Base-by-base conservation (phyloP, 2,888 invertebrate species). In the Pyrrhia umbra region DNA sequence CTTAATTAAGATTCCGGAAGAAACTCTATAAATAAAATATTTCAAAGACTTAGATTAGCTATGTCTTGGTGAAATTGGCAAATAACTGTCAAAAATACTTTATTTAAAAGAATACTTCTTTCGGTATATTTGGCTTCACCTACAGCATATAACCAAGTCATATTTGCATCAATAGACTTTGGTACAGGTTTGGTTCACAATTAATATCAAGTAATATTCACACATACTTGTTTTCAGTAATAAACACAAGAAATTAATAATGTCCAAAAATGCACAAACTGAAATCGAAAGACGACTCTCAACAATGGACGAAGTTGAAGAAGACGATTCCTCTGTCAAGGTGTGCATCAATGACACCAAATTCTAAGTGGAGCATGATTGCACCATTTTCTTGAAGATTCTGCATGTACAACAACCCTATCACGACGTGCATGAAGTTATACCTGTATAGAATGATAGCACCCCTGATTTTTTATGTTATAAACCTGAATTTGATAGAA, bases 271-370 rank as follows among this genome's bases (percentile, higher is more conserved):
- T 75, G 96, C 96, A 80, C 95, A 95, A 87, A 92, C 95, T 0
- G 95, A 96, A 81, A 91, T 95, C 27, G 96, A 96, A 78, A 95
- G 96, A 82, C 96, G 98, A 70, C 94, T 98, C 42, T 97, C 98
- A 21, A 97, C 97, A 30, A 98, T 98, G 98, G 96, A 96, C 69
- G 98, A 98, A 90, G 97, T 97, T 71, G 98, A 98, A 77, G 97
- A 97, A 88, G 97, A 97, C 77, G 97, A 97, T 80, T 96, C 96
- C 64, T 89, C 90, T 39, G 71, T 89, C 75, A 95, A 95, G 95
- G 95, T 95, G 90, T 92, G 94, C 90, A 86, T 90, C 81, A 89
- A 85, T 78, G 94, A 94, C 87, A 95, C 95, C 80, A 95, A 92
- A 84, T 95, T 95, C 85, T 95, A 87, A 93, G 70, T 78, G 64